phyloP scores from a whole-genome alignment of 2,888 invertebrate species.

The Lasioglossum leucozonium region DNA sequence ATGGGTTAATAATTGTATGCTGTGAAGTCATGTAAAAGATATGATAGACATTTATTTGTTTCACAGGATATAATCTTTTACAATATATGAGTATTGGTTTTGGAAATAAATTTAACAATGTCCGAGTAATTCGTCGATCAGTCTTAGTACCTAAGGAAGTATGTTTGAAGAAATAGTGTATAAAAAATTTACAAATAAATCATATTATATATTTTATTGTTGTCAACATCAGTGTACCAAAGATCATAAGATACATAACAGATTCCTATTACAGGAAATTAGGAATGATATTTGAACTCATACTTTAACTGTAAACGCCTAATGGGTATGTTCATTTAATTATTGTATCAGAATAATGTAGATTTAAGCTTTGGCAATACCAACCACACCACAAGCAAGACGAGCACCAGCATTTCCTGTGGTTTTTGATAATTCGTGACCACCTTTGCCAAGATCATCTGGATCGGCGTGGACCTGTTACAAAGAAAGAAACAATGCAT shows the following conservation, averaged over 20 bases:
- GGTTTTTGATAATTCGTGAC: constrained; percentile 95
- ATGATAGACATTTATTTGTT: not conserved
- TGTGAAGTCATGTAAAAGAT: not conserved
- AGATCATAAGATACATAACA: constrained; percentile 26
- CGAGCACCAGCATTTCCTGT: constrained; percentile 98
- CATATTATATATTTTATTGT: constrained; percentile 45
- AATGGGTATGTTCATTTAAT: constrained; percentile 4
- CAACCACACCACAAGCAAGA: constrained; percentile 95
- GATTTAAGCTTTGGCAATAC: constrained; percentile 86
- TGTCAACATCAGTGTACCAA: constrained; percentile 23
- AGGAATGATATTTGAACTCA: constrained; percentile 56
- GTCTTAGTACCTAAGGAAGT: not conserved
- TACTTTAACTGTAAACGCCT: constrained; percentile 24
- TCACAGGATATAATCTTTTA: not conserved
- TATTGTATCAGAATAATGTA: constrained; percentile 4
- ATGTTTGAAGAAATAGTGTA: not conserved
- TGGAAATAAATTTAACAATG: not conserved
- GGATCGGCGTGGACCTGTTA: constrained; percentile 92
- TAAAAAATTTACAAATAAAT: constrained; percentile 30
- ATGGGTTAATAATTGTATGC: not conserved
- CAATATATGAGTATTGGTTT: not conserved
- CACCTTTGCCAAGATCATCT: constrained; percentile 97
- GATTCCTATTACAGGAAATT: constrained; percentile 36
- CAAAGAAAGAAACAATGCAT: constrained; percentile 1
- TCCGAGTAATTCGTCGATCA: not conserved